A percentile compares a stretch with the other conserved stretches of the same genome.
Conservation (phyloP, 2,888 invertebrate genomes). For the Laspeyria flexula region DNA sequence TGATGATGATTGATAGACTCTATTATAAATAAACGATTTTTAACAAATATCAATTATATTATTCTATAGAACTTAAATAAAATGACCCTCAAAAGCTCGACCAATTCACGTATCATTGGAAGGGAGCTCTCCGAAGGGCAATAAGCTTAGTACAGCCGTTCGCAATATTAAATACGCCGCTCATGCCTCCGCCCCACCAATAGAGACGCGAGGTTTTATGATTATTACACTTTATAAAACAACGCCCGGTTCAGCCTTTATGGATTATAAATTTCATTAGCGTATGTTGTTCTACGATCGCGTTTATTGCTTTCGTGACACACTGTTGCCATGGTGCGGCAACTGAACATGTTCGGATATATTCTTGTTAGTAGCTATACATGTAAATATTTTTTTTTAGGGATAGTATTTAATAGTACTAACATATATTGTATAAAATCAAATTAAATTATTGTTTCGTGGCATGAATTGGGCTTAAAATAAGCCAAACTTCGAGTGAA, state of each 20-base stretch:
- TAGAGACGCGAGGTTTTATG: slow-evolving; percentile 65
- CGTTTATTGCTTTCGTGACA: slow-evolving; percentile 65
- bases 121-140: slow-evolving; percentile 22
- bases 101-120: slow-evolving; percentile 18
- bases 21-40: no score
- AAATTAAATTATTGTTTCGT: no score
- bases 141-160: slow-evolving; percentile 44
- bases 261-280: slow-evolving; percentile 84
- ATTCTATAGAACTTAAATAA: background rate
- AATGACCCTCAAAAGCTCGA: slow-evolving; percentile 8
- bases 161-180: slow-evolving; percentile 47
- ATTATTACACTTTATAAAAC: slow-evolving; percentile 83
- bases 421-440: no score
- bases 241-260: slow-evolving; percentile 67
- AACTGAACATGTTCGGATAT: background rate
- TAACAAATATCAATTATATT: no score
- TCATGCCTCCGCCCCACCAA: slow-evolving; percentile 21
- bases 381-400: no score
- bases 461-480: no score
- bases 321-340: slow-evolving; percentile 14
- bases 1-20: no score
- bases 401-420: no score
- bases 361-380: no score
- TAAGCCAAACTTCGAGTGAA: no score
- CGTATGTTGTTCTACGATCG: slow-evolving; percentile 72